Evolutionary conservation across 2,113 vertebrate genomes (phyloP).

Genomic region (Cepphus grylle): DNA sequence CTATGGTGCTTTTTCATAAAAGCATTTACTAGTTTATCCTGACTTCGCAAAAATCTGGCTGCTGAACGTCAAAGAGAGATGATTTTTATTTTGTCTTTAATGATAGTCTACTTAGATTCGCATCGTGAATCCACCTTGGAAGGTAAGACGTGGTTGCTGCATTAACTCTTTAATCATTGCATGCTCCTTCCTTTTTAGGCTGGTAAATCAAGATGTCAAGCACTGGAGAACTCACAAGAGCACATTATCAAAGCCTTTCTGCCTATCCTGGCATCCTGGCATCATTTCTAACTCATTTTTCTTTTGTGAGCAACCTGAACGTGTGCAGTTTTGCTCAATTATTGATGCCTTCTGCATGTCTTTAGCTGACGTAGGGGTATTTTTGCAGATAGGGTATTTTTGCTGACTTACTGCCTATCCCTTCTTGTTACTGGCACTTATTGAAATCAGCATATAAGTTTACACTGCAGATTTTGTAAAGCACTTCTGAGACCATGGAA

Average conservation of each 20-base stretch:
- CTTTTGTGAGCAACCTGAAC: not conserved
- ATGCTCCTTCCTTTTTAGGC: not conserved
- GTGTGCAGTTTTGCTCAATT: not conserved
- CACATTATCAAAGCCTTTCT: not conserved
- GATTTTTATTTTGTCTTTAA: not conserved
- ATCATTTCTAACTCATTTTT: not conserved
- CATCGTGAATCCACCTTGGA: not conserved
- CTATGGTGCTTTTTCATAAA: not conserved
- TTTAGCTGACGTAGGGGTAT: not conserved
- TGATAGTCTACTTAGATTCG: not conserved
- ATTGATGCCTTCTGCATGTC: not conserved
- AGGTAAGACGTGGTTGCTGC: not conserved
- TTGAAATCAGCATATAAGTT: not conserved
- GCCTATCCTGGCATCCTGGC: not conserved
- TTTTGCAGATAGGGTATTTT: not conserved
- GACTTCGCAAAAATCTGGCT: not conserved
- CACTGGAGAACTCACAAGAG: not conserved
- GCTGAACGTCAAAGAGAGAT: not conserved
- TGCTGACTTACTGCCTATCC: not conserved
- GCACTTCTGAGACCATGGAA: not conserved
- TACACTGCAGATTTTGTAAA: not conserved
- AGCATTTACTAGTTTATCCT: not conserved
- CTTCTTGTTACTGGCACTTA: not conserved
- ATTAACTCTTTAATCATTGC: not conserved
- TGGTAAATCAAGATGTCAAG: not conserved